Evolutionary conservation across 2,797 vertebrate species (phyloP).

Genomic region (Cossypha polioptera): DNA sequence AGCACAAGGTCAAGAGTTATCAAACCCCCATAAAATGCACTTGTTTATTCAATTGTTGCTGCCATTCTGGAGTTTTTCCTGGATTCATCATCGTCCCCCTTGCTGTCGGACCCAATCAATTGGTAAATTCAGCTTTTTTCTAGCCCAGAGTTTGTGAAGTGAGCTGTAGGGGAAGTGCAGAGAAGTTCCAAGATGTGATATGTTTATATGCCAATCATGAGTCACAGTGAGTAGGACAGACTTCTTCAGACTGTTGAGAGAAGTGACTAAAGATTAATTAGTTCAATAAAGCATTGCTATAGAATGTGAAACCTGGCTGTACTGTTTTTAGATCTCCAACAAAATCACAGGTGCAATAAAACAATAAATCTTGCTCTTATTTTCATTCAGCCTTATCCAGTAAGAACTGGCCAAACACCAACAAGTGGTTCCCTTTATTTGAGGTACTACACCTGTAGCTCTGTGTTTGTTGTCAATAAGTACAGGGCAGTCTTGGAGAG

Average conservation of each 20-base stretch:
- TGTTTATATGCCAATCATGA: not conserved
- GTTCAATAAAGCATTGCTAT: not conserved
- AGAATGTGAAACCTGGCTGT: not conserved
- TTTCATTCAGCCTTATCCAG: not conserved
- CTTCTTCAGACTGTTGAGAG: not conserved
- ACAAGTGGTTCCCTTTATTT: not conserved
- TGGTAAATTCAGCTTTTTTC: not conserved
- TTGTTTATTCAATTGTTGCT: not conserved
- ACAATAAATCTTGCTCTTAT: not conserved
- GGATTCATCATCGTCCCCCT: not conserved
- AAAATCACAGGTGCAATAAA: not conserved
- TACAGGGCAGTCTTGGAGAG: not conserved
- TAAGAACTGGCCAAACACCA: not conserved
- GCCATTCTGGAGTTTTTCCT: not conserved
- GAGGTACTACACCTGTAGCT: not conserved
- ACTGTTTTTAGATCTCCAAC: not conserved
- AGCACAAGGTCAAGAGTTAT: constrained; percentile 58
- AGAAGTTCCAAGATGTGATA: not conserved
- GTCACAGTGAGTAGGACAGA: not conserved
- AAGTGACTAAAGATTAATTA: not conserved
- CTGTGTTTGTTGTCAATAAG: not conserved
- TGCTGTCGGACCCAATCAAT: not conserved
- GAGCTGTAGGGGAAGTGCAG: not conserved
- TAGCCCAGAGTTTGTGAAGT: not conserved
- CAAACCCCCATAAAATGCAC: not conserved